A percentile compares a stretch with the other conserved stretches of the same genome.
phyloP scores from a whole-genome alignment of 1,140 invertebrate species.

The Drosophila parvula region DNA sequence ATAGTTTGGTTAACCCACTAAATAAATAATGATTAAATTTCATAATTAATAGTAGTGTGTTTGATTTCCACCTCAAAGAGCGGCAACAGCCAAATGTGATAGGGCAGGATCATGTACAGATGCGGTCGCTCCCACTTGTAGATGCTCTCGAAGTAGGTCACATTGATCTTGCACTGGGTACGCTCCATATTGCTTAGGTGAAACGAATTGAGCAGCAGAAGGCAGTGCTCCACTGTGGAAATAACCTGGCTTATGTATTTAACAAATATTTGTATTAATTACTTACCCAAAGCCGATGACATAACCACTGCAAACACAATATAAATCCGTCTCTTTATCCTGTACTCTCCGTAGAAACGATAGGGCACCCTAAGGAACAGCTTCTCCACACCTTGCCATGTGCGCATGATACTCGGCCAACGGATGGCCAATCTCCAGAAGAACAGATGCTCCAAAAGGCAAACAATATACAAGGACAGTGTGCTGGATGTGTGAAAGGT shows the following conservation, averaged over 20 bases:
- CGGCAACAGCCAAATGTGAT: constrained; percentile 62
- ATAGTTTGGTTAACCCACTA: constrained; percentile 77
- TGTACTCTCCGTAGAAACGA: constrained; percentile 73
- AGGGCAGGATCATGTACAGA: constrained; percentile 66
- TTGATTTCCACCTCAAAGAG: constrained; percentile 53
- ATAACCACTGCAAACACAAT: constrained; percentile 63
- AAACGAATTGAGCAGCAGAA: constrained; percentile 68
- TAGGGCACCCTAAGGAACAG: constrained; percentile 71
- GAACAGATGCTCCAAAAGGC: constrained; percentile 73
- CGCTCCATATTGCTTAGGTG: constrained; percentile 72
- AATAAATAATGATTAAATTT: neutral
- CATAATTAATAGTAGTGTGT: neutral
- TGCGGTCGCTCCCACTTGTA: constrained; percentile 76
- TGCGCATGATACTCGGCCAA: constrained; percentile 68
- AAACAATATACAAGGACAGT: constrained; percentile 68
- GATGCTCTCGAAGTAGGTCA: constrained; percentile 66
- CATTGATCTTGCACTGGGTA: constrained; percentile 73
- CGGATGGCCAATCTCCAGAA: constrained; percentile 74
- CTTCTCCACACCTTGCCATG: constrained; percentile 66
- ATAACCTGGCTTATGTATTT: neutral
- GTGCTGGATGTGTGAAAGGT: constrained; percentile 73
- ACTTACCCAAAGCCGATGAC: constrained; percentile 63
- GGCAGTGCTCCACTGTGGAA: constrained; percentile 62
- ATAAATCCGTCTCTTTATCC: constrained; percentile 68
- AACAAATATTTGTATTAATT: neutral